Base-by-base conservation (phyloP, 2,888 invertebrate genomes). In the Erebia ligea region DNA sequence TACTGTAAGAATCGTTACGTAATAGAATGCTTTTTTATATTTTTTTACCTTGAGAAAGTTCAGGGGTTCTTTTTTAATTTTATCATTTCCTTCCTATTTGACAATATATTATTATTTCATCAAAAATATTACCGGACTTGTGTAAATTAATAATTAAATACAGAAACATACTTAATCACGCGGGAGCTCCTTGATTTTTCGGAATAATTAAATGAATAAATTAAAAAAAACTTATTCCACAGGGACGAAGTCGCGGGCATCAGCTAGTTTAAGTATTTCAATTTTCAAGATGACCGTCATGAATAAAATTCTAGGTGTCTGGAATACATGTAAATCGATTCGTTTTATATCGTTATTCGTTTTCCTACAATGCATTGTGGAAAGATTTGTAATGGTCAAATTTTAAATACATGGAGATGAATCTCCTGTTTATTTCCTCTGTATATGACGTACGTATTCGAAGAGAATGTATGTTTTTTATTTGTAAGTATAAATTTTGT, bases 1-100 rank as follows among this genome's bases (percentile, higher is more conserved):
- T 54, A 9, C 42, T 62, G 42, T 61, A 52, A 61, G 40, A 54
- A 21, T 45, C 42, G 42, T 62, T 63, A 61, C 25, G 54, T 68
- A 17, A 62, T 56, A 1, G 25, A 45, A 54, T 48, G 40, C 10
- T 68, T 62, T 56, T 21, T 17, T 17, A 6, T 17, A 21, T 10
- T 42, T 58, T n/a, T 25, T 48, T 40, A 56, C 19, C 34, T 34
- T 34, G 25, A 52, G 59, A n/a, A 65, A 2, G 6, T 13, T 56
- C 8, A 15, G 56, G 9, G 56, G 40, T 11, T 13, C 6, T n/a
- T 42, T 17, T 42, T 56, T 8, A 34, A 17, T 62, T 21, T 62
- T 52, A 17, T 52, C 5, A n/a, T 50, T 52, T 34, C 34, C 6
- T 34, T 34, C 34, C 34, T 17, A 17, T 52, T 52, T 11, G 3